Base-by-base conservation (phyloP, 2,888 invertebrate species). In the Sacculina carcini region DNA sequence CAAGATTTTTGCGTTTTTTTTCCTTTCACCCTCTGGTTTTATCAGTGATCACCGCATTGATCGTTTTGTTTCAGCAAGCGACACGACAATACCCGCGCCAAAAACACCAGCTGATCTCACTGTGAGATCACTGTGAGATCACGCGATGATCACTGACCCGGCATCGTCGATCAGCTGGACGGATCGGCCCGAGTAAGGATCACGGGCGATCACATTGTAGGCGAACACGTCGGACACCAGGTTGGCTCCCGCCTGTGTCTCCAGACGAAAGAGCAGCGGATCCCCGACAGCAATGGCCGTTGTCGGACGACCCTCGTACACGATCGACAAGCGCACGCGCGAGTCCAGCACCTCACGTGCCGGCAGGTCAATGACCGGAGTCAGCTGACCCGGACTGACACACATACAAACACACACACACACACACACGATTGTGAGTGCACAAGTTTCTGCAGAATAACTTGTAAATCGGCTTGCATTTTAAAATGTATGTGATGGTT, bases 261-360 rank as follows among this genome's bases (percentile, higher is more conserved):
- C 87, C 48, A 89, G 65, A 55, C 83, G 74, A 70, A 89, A 87
- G 9, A 86, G 86, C 9, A 89, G 64, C 0, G 86, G 86, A 66
- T 89, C 87, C 1, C 87, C 87, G 3, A 89, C 87, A 7, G 87
- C 87, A 44, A 89, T 87, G 1, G 86, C 87, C 1, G 86, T 87
- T 0, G 87, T 89, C 1, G 87, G 87, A 58, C 86, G 69, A 39
- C 85, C 85, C 68, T 87, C 84, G 63, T 86, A 89, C 44, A 87
- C 65, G 58, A 89, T 86, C 68, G 79, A 71, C 56, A 87, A 66
- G 21, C 85, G 75, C 2, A 87, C 84, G 62, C 84, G 80, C 0
- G 85, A 85, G 63, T 86, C 86, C 36, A 89, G 67, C 0, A 85
- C 82, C 60, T 87, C 87, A 63, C 87, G 86, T 14, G 86, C 86